A percentile compares a stretch with the other conserved stretches of the same genome.
Evolutionary conservation across 2,888 invertebrate species (phyloP).

Genomic region (Dryomyza anilis): DNA sequence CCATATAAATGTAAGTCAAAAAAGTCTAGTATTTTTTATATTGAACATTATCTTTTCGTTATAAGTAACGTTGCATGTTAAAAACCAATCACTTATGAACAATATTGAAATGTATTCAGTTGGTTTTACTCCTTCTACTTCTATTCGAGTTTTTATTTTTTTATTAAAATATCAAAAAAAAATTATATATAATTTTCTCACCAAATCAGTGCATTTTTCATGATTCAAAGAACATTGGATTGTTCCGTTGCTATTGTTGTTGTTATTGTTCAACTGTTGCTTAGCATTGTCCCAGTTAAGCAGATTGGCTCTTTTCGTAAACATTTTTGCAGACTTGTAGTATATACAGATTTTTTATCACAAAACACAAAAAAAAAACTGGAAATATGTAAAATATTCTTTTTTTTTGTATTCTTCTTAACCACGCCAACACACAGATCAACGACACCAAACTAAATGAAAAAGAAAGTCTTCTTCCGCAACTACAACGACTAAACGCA

Average conservation of each 20-base stretch:
- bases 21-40: no score
- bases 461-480: constrained; percentile 29
- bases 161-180: no score
- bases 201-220: constrained; percentile 44
- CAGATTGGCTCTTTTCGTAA: constrained; percentile 50
- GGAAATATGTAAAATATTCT: neutral
- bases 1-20: no score
- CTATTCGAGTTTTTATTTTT: no score
- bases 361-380: constrained; percentile 26
- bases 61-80: no score
- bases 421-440: neutral
- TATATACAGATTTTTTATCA: neutral
- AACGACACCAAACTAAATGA: constrained; percentile 9
- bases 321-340: constrained; percentile 40
- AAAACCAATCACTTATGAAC: no score
- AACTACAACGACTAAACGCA: constrained; percentile 21
- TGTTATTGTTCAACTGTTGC: constrained; percentile 34
- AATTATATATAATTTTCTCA: no score
- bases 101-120: no score
- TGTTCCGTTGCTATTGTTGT: constrained; percentile 29
- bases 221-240: constrained; percentile 40
- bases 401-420: neutral
- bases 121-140: no score
- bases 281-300: constrained; percentile 30
- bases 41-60: no score